Percentiles rank a stretch among this genome's conserved stretches.
Evolutionary conservation across 2,888 invertebrate species (phyloP).

Genomic region (Urechis unicinctus): DNA sequence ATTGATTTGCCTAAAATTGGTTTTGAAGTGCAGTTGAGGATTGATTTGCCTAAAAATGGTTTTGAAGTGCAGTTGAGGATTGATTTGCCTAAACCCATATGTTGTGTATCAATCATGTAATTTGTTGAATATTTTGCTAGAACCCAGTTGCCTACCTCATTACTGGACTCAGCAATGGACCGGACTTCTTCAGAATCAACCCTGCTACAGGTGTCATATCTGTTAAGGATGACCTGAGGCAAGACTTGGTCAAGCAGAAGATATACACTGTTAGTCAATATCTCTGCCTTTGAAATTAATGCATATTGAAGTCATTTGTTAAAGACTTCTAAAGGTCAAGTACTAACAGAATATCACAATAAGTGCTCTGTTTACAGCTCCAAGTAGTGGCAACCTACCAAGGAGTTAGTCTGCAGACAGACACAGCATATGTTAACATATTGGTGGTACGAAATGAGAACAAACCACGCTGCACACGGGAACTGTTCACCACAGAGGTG

Average conservation of each 20-base stretch:
- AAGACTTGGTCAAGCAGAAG: slow-evolving; percentile 20
- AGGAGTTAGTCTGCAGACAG: slow-evolving; percentile 16
- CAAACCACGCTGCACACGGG: slow-evolving; percentile 5
- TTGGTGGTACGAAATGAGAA: slow-evolving; percentile 13
- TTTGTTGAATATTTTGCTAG: no score
- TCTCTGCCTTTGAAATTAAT: neutral
- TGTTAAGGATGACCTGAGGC: slow-evolving; percentile 25
- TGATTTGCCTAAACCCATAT: no score
- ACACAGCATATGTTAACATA: slow-evolving; percentile 13
- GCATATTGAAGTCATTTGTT: neutral
- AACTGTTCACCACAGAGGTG: slow-evolving; percentile 5
- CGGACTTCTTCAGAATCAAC: slow-evolving; percentile 30
- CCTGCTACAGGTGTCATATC: slow-evolving; percentile 25
- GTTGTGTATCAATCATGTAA: no score
- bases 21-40: no score
- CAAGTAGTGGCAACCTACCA: slow-evolving; percentile 12
- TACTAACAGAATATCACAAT: neutral
- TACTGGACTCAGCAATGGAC: slow-evolving; percentile 30
- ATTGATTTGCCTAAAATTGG: no score
- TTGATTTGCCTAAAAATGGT: no score
- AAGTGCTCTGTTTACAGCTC: slow-evolving; percentile 11
- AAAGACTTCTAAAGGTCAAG: neutral
- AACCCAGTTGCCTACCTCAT: no score
- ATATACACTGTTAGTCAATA: slow-evolving; percentile 15
- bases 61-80: no score